Base-by-base conservation (phyloP, 2,797 vertebrate species). In the Catamblyrhynchus diadema region DNA sequence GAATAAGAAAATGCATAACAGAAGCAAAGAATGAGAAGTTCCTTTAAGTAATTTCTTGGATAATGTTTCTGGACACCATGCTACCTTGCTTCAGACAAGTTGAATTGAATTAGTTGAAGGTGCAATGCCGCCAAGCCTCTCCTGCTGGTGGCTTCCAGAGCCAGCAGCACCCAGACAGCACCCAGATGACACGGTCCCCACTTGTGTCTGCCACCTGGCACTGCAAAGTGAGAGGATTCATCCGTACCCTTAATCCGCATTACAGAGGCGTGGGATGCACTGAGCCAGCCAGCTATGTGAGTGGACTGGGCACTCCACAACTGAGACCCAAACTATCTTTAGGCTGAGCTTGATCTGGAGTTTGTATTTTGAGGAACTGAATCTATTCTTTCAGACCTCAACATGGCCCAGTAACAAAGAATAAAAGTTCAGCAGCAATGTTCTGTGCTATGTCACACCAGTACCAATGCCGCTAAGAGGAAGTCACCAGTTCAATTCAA, bases 221-320 rank as follows among this genome's bases (percentile, higher is more conserved):
- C 19, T 56, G 65, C 50, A 51, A 64, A 83, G 69, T 8, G 1
- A 48, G 23, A 48, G 22, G 39, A 78, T 0, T 1, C 4, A 67
- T 20, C n/a, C 0, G 0, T 42, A 35, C 13, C 35, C 1, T 1
- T 28, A 50, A 59, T 1, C 30, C 0, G 0, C 13, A 9, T n/a
- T 24, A 50, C 1, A 41, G 45, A 90, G 8, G 7, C 21, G 33
- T 17, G 45, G 24, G 59, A 59, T 7, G 25, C 41, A 56, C 45
- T 27, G 50, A 50, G 20, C 20, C 17, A 14, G 41, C 5, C 59
- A 83, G 66, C 32, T 3, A 32, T 0, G 1, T 4, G 8, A 45
- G 7, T 10, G 27, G 67, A 59, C 53, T 48, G 30, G 2, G 50
- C 14, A 53, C 17, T 33, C 53, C 30, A 39, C 11, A 86, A 6